Base-by-base conservation (phyloP, 2,797 vertebrate species). In the Setipinna tenuifilis region DNA sequence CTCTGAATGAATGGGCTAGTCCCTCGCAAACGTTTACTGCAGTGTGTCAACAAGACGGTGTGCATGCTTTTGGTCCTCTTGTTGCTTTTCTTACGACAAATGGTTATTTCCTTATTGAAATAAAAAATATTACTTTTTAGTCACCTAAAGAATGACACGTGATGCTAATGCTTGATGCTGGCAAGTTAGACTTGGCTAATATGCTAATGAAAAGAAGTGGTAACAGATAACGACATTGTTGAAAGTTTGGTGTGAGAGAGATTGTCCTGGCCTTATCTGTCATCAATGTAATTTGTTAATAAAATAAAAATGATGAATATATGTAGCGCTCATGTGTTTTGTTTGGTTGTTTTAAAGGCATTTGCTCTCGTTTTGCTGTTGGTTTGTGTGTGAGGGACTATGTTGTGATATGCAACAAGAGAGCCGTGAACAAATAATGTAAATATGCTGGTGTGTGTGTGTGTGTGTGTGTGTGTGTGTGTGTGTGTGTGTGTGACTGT, bases 91-190 rank as follows among this genome's bases (percentile, higher is more conserved):
- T 59, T 82, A 31, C 50, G 78, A 82, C 5, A 9, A 84, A 46
- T 89, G 46, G 88, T 86, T 84, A 83, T 87, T 88, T 89, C 90
- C 78, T 89, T 90, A 85, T 88, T 89, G 83, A 88, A 88, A 88
- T 89, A 90, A 91, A 93, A 92, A 90, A 91, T 90, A 93, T 92
- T 90, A 31, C 87, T 85, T 83, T 85, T 89, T 91, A 87, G 86
- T 91, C 94, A 90, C 88, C 90, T 88, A 91, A 86, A 82, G 71
- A 78, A 78, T 78, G 94, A 23, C 91, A 83, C 91, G 88, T 87
- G 92, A 92, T 93, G 93, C 92, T 93, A 90, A 95, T 95, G 96
- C 97, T 97, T 96, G 95, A 96, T 96, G 96, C 96, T 92, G 95
- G 95, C 92, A 93, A 96, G 94, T 95, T 95, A 95, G 95, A 96